phyloP scores from a whole-genome alignment of 30 jellyfish, hydroid and myxozoan genomes.

The Aurelia coerulea region DNA sequence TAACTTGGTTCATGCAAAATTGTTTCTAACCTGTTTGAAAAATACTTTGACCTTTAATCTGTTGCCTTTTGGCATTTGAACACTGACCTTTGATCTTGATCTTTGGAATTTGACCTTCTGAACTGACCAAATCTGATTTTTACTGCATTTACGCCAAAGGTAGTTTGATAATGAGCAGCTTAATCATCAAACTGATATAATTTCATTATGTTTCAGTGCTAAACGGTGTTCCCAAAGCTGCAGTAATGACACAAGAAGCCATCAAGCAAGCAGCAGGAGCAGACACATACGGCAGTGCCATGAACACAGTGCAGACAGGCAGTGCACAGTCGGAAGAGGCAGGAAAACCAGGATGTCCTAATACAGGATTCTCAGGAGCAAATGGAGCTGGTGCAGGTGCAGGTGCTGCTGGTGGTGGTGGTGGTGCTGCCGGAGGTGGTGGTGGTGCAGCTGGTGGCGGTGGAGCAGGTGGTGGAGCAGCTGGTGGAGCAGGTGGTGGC shows the following conservation, averaged over 20 bases:
- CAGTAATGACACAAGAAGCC: slow-evolving; percentile 71
- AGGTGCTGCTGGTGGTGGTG: slow-evolving; percentile 40
- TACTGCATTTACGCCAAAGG: too few species aligned
- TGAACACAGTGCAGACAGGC: slow-evolving; percentile 92
- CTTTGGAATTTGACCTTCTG: too few species aligned
- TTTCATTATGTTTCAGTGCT: slow-evolving; percentile 45
- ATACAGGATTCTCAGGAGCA: slow-evolving; percentile 46
- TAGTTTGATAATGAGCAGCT: too few species aligned
- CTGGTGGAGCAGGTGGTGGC: slow-evolving; percentile 23
- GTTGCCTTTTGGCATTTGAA: background rate
- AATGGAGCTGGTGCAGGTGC: slow-evolving; percentile 74
- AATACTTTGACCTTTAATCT: background rate
- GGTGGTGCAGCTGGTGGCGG: slow-evolving; percentile 19
- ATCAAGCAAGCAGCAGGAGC: slow-evolving; percentile 81
- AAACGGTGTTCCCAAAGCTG: slow-evolving; percentile 83
- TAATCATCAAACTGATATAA: too few species aligned
- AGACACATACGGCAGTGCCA: slow-evolving; percentile 47
- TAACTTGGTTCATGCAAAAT: background rate
- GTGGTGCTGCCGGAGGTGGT: slow-evolving; percentile 37
- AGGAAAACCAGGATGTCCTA: slow-evolving; percentile 84
- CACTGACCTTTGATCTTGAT: background rate
- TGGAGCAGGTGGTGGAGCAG: slow-evolving; percentile 36
- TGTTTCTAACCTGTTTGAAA: background rate
- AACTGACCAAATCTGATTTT: too few species aligned
- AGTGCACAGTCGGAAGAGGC: slow-evolving; percentile 92